These are phyloP conservation scores for Cherax quadricarinatus DNA, from an alignment of 1,140 invertebrate genomes.

Conservation along the genomic window DNA sequence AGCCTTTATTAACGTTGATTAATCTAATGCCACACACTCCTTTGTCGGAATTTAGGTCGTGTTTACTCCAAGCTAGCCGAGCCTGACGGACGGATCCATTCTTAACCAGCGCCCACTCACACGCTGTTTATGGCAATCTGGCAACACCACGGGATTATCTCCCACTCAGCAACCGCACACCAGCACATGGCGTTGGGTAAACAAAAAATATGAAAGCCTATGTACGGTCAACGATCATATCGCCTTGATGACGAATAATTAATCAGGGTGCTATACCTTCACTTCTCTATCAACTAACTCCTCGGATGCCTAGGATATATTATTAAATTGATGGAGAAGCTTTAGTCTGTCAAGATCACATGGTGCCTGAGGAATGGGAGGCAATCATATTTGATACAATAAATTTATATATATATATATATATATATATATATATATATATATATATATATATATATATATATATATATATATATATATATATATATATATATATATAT, in stretches of 20 bases:
- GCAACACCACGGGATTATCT: neutral
- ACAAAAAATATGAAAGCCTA: neutral
- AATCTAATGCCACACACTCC: neutral
- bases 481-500: no score
- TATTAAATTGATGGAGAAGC: no score
- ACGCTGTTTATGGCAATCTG: neutral
- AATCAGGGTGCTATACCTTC: conserved; percentile 6
- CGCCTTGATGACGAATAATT: neutral
- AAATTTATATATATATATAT: no score
- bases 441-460: no score
- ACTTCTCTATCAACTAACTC: neutral
- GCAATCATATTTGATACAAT: no score
- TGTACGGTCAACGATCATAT: conserved; percentile 2
- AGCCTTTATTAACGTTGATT: neutral
- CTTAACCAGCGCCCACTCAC: neutral
- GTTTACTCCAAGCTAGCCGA: neutral
- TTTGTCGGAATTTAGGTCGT: neutral
- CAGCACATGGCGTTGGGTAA: neutral
- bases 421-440: no score
- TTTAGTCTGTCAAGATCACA: no score
- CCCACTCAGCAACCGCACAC: neutral
- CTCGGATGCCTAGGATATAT: neutral
- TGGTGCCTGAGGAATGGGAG: no score
- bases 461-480: no score
- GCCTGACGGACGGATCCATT: neutral